Percentiles rank a stretch among this genome's conserved stretches.
Evolutionary conservation across 2,888 invertebrate species (phyloP).

Genomic region (Mechanitis messenoides): DNA sequence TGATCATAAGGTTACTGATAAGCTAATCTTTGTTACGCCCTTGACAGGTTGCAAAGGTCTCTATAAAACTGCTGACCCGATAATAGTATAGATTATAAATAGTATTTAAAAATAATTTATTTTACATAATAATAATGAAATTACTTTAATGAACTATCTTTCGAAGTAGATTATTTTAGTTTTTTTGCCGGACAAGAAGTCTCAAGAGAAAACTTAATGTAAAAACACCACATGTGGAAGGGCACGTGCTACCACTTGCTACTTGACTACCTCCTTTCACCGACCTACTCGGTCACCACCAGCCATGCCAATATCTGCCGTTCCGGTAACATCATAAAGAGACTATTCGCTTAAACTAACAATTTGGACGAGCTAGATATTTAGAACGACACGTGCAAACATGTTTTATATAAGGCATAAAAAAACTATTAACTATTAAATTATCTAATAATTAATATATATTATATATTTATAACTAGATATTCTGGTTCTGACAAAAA

Average conservation of each 20-base stretch:
- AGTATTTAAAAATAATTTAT: too few species aligned
- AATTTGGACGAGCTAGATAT: constrained; percentile 11
- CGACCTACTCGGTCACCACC: constrained; percentile 20
- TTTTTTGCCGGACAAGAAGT: too few species aligned
- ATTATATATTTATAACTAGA: too few species aligned
- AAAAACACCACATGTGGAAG: not conserved
- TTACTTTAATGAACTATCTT: too few species aligned
- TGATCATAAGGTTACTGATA: not conserved
- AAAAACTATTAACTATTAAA: too few species aligned
- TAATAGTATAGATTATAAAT: not conserved
- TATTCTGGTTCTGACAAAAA: too few species aligned
- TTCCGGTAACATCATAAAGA: not conserved
- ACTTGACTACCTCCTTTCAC: constrained; percentile 22
- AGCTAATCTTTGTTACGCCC: constrained; percentile 1
- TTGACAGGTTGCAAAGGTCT: constrained; percentile 1
- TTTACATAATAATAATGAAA: too few species aligned
- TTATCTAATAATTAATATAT: too few species aligned
- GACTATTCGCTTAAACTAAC: not conserved
- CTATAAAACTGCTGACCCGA: not conserved
- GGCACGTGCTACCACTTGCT: constrained; percentile 11
- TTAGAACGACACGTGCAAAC: constrained; percentile 10
- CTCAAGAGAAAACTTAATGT: too few species aligned
- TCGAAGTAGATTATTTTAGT: too few species aligned
- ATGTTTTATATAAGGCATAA: not conserved
- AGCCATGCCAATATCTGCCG: constrained; percentile 3